Evolutionary conservation across 2,888 invertebrate genomes (phyloP), one percentile per base, ranked within the genome.

Genomic region (Caenorhabditis becei): DNA sequence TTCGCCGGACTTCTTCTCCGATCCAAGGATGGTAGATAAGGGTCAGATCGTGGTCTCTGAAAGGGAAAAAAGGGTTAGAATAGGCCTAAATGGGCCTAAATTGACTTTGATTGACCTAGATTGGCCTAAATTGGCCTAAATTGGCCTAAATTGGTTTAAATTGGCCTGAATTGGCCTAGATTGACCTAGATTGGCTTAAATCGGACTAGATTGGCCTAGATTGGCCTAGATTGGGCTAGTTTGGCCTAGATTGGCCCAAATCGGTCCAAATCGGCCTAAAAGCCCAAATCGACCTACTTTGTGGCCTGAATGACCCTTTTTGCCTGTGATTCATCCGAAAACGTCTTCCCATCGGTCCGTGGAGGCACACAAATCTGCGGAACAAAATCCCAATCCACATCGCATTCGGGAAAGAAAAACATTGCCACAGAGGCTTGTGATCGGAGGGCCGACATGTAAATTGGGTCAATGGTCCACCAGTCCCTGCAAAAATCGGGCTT

Each of bases 351-450:
- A 51, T 80, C 72, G 10, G 69, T 56, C 51, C 81, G 32, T 0
- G 86, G 86, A 2, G 84, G 83, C 1, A 86, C 56, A 61, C 86
- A 86, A 8, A 72, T 58, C 10, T 74, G 59, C 4, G 83, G 83
- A 0, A 35, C 20, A 0, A 72, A 24, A 37, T 80, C 77, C 86
- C 86, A 86, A 44, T 72, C 71, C n/a, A 84, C 81, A 59, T 79
- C 59, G 63, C 87, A 87, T 63, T 86, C 87, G 0, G 87, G 87
- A 35, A 86, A 87, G 74, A 83, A 87, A 69, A 86, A 83, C 79
- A 85, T 77, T 3, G 87, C 87, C 10, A 82, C 84, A 2, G 80
- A 72, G 23, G 85, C 86, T 7, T 75, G 61, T 0, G 82, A 81
- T 26, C 69, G 62, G 1, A 82, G 59, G 0, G 87, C 87, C 3